These are phyloP conservation scores for Desmophyllum pertusum DNA, from an alignment of 92 coral and sea anemone genomes.

Conservation along the genomic window DNA sequence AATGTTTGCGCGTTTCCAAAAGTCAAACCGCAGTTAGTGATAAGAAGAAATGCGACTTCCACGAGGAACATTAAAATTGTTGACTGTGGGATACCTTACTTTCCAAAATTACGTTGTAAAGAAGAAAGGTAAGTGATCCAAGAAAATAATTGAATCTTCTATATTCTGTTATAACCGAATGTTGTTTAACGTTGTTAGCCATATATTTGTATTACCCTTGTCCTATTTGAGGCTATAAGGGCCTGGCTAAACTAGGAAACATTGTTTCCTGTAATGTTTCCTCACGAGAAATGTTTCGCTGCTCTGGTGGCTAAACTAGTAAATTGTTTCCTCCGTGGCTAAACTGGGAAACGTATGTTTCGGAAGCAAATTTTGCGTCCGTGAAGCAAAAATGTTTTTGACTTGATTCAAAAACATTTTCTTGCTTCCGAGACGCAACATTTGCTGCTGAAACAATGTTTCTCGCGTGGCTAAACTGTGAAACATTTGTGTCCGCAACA, in stretches of 20 bases:
- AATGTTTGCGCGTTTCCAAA: slow-evolving; percentile 78
- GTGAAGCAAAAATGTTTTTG: no score
- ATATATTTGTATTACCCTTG: neutral
- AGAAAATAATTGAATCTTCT: neutral
- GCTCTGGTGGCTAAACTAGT: no score
- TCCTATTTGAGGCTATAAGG: neutral
- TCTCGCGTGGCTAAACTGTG: no score
- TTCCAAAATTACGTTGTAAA: slow-evolving; percentile 64
- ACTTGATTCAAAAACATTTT: no score
- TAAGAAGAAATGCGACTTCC: slow-evolving; percentile 70
- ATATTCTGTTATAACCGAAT: neutral
- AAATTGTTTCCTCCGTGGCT: no score
- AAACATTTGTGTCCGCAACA: no score
- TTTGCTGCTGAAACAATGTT: no score
- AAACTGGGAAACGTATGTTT: no score
- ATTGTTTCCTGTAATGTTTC: neutral
- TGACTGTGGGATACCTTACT: slow-evolving; percentile 68
- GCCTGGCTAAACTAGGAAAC: neutral
- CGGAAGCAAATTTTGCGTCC: no score
- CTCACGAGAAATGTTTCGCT: no score
- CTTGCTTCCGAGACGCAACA: no score
- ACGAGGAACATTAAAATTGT: slow-evolving; percentile 29
- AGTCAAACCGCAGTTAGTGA: slow-evolving; percentile 36
- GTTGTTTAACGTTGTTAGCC: neutral
- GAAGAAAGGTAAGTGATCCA: slow-evolving; percentile 60